A percentile compares a stretch with the other conserved stretches of the same genome.
Conservation (phyloP, 2,113 vertebrate genomes). For the Regulus satrapa region DNA sequence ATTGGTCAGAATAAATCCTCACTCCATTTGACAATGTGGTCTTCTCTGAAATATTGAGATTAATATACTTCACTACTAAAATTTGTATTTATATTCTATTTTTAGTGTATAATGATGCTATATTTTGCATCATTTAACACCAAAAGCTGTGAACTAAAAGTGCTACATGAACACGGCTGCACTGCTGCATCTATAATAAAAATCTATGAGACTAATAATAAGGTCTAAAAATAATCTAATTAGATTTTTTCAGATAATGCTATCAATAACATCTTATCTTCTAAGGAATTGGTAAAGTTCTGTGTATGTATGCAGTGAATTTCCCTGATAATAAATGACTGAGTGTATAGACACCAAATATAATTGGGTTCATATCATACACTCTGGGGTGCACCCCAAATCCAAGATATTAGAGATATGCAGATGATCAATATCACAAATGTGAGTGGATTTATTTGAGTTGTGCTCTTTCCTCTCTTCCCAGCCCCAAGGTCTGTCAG, state of each 20-base stretch:
- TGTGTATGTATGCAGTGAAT: neutral
- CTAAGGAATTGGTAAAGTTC: neutral
- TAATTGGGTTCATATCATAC: neutral
- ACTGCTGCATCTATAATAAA: neutral
- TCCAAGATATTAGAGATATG: neutral
- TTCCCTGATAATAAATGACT: neutral
- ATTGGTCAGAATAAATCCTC: neutral
- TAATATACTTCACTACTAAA: neutral
- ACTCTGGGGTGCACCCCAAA: neutral
- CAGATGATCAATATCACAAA: neutral
- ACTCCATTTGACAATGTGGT: neutral
- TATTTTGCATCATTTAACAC: neutral
- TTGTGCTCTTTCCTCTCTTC: neutral
- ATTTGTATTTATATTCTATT: neutral
- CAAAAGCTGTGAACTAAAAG: neutral
- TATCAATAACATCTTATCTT: neutral
- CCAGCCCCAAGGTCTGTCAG: neutral
- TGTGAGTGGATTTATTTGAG: accelerated
- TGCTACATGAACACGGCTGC: neutral
- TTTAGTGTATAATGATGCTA: neutral
- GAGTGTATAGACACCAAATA: neutral
- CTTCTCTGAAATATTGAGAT: neutral
- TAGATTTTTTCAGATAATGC: neutral
- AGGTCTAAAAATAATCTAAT: neutral
- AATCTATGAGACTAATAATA: neutral